Conservation (phyloP, 2,888 invertebrate species). For the Pinctada fucata region DNA sequence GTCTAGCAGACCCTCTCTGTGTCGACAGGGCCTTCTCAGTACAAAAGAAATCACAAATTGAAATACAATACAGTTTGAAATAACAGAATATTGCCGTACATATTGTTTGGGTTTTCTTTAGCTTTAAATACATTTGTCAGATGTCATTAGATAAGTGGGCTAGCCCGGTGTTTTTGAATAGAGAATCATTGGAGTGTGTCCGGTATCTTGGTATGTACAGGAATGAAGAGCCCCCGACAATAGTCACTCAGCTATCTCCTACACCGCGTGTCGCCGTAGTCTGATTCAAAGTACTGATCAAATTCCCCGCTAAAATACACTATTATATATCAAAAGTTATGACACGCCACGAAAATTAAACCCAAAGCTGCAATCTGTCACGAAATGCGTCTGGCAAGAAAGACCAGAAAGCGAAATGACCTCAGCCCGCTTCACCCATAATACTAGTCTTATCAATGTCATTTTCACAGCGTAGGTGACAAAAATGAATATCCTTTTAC, state of each 20-base stretch:
- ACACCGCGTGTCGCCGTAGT: neutral
- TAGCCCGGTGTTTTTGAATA: neutral
- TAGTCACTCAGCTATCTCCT: neutral
- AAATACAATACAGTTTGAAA: conserved; percentile 8
- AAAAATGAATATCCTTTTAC: too few relatives aligned
- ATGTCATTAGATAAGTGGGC: conserved; percentile 12
- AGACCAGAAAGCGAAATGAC: too few relatives aligned
- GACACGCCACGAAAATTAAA: too few relatives aligned
- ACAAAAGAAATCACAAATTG: conserved; percentile 3
- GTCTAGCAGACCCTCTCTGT: neutral
- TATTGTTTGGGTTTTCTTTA: neutral
- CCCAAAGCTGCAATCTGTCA: too few relatives aligned
- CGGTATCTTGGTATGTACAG: neutral
- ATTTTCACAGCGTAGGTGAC: too few relatives aligned
- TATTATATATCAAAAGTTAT: too few relatives aligned
- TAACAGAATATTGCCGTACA: neutral
- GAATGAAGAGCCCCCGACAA: conserved; percentile 2
- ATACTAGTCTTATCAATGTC: too few relatives aligned
- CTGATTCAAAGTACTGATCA: neutral
- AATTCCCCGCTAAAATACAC: neutral
- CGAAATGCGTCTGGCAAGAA: too few relatives aligned
- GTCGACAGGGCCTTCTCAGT: neutral
- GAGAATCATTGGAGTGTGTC: neutral
- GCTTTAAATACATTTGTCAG: conserved; percentile 15
- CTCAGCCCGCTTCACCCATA: too few relatives aligned